Percentiles rank a stretch among this genome's conserved stretches.
Conservation (phyloP, 2,797 vertebrate genomes). For the Syngnathus rostellatus region DNA sequence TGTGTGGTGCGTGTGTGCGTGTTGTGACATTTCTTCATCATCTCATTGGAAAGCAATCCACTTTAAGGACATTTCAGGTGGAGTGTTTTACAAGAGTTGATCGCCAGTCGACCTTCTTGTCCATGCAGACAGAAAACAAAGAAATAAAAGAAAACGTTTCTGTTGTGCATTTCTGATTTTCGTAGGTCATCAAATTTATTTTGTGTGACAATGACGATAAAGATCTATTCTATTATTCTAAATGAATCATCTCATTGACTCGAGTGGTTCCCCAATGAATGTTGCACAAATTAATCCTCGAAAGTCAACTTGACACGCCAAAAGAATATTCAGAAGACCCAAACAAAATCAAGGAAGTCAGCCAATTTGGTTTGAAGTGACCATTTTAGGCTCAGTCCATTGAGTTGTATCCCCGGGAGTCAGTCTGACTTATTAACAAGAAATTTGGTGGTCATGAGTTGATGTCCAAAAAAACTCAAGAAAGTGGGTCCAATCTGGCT, state of each 20-base stretch:
- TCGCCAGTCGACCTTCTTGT: background rate
- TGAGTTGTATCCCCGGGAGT: background rate
- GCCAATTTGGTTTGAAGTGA: background rate
- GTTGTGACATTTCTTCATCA: conserved; percentile 54
- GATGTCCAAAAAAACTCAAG: background rate
- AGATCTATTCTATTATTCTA: no score
- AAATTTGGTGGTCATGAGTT: background rate
- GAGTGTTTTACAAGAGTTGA: conserved; percentile 17
- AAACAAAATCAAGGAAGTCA: background rate
- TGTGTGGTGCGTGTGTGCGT: background rate
- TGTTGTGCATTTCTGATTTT: background rate
- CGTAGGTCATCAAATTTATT: no score
- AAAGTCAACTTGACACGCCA: no score
- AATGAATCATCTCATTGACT: no score
- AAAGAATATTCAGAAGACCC: no score
- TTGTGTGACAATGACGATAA: no score
- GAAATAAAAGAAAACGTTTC: background rate
- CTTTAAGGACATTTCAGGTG: conserved; percentile 56
- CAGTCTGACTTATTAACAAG: background rate
- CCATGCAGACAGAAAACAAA: background rate
- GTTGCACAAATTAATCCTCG: no score
- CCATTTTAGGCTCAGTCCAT: background rate
- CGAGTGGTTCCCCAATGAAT: no score
- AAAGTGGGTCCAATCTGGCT: background rate
- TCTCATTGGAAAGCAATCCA: conserved; percentile 58